Evolutionary conservation across 2,797 vertebrate genomes (phyloP), one percentile per base, ranked within the genome.

Genomic region (Tragelaphus oryx): DNA sequence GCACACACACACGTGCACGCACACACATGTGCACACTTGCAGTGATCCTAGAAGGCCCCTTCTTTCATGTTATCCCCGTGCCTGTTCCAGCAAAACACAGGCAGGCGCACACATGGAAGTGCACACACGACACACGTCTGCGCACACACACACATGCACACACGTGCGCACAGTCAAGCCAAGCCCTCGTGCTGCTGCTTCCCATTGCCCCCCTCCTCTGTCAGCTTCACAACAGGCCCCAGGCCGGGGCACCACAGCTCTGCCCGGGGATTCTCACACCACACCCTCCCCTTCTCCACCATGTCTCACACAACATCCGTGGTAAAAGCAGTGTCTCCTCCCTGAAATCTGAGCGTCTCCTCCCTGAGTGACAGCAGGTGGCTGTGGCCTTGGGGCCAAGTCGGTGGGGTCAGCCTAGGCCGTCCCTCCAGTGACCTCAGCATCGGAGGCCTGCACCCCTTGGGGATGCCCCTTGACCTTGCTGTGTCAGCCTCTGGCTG

Each of bases 21-120:
- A 52, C 9, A 26, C 28, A 8, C 30, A 44, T 8, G 1, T 2
- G 9, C 11, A n/a, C 18, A 2, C 13, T 11, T 62, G 3, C 22
- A 13, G 20, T 1, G 16, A 93, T 50, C 75, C 33, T 8, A 2
- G 33, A 60, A 88, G 59, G 28, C 24, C 30, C 20, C 33, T 89
- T 26, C 30, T 75, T 62, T 44, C 14, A 26, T 28, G 1, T 26
- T 46, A 13, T 57, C 17, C 28, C 30, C 37, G 3, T n/a, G 28
- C 37, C 13, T 89, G 1, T 65, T 86, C 26, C 50, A 81, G 24
- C 28, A 24, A 20, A 20, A 41, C 20, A 16, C 4, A 10, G 5
- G 1, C 52, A 16, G 2, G 17, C 3, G 0, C 9, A 14, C 16
- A 6, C 37, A 22, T 0, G 1, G 11, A 65, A 57, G 6, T 1